A percentile compares a stretch with the other conserved stretches of the same genome.
phyloP scores from a whole-genome alignment of 2,113 vertebrate genomes.

The Equus quagga region DNA sequence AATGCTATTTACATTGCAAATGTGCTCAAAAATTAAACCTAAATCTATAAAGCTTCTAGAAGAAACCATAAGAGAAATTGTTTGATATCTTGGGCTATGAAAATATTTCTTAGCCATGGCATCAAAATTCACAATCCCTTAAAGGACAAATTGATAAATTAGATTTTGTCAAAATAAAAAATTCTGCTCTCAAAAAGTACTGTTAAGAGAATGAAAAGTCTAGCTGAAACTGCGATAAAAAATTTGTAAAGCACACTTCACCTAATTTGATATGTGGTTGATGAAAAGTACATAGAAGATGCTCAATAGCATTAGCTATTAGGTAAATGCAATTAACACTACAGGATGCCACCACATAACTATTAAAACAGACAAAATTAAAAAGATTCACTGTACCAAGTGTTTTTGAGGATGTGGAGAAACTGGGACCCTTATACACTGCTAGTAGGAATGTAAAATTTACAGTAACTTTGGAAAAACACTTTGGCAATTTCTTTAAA shows the following conservation, averaged over 20 bases:
- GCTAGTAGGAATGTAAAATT: background rate
- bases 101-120: background rate
- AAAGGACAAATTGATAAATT: background rate
- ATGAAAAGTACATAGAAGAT: background rate
- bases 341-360: background rate
- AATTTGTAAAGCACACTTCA: background rate
- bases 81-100: background rate
- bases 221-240: background rate
- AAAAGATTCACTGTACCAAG: too few species aligned
- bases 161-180: background rate
- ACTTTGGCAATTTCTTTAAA: background rate
- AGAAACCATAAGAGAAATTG: background rate
- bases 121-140: background rate
- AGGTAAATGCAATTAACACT: background rate
- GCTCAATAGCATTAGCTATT: background rate
- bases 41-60: background rate
- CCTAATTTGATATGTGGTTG: background rate
- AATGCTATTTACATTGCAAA: background rate
- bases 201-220: background rate
- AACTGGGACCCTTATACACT: background rate
- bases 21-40: background rate
- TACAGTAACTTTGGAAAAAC: background rate
- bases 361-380: background rate
- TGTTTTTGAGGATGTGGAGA: background rate
- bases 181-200: background rate